phyloP scores from a whole-genome alignment of 2,797 vertebrate species.

The Brachyalestes nurse region DNA sequence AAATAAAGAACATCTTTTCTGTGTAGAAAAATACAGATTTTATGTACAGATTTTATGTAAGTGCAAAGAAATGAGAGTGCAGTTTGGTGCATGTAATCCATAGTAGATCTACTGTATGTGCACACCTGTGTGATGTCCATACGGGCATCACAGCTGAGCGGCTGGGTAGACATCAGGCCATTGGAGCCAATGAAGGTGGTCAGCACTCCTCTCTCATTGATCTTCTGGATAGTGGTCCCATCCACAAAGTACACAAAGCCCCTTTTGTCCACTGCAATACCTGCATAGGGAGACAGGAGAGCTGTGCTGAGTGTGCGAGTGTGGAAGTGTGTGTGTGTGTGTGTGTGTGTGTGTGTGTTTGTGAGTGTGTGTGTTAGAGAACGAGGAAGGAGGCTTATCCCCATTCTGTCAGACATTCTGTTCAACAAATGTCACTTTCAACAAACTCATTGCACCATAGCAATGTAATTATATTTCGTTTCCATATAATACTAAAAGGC shows the following conservation, averaged over 20 bases:
- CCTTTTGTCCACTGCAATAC: constrained; percentile 85
- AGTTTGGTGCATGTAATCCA: neutral
- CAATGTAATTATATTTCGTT: constrained; percentile 31
- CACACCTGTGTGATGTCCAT: constrained; percentile 88
- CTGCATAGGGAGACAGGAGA: constrained; percentile 59
- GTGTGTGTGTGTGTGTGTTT: too few relatives aligned
- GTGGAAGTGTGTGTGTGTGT: neutral
- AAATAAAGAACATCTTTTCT: too few relatives aligned
- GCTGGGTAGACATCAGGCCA: constrained; percentile 84
- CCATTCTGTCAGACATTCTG: constrained; percentile 29
- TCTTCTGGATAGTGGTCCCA: constrained; percentile 87
- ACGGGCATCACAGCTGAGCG: constrained; percentile 86
- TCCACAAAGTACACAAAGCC: constrained; percentile 88
- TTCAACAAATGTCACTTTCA: constrained; percentile 35
- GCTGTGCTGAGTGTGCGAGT: constrained; percentile 16
- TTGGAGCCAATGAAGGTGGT: constrained; percentile 87
- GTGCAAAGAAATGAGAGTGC: neutral
- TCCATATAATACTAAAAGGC: constrained; percentile 12
- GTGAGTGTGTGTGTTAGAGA: constrained; percentile 1
- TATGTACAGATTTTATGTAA: too few relatives aligned
- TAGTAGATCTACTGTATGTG: neutral
- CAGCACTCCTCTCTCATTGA: constrained; percentile 83
- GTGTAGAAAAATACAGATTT: too few relatives aligned
- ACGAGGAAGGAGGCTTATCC: constrained; percentile 14
- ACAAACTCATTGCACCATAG: constrained; percentile 28